A percentile compares a stretch with the other conserved stretches of the same genome.
Evolutionary conservation across 1,140 invertebrate genomes (phyloP).

Genomic region (Drosophila fuyamai): DNA sequence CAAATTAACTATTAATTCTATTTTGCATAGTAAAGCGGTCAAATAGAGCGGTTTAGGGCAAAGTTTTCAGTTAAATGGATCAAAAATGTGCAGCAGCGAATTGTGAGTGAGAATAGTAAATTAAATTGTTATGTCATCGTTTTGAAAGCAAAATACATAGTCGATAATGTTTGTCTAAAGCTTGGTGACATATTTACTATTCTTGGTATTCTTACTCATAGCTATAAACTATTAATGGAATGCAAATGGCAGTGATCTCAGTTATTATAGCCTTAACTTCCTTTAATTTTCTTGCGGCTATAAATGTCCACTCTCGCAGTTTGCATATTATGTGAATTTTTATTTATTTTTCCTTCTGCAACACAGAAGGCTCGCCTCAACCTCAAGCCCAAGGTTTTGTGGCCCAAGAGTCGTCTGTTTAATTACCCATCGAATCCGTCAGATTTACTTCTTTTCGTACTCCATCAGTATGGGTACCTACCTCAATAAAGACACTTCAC

Average conservation of each 20-base stretch:
- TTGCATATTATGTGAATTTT: not conserved
- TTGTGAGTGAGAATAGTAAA: not conserved
- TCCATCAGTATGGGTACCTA: conserved; percentile 38
- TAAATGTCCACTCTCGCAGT: not conserved
- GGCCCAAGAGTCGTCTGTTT: conserved; percentile 25
- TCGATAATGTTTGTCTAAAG: not conserved
- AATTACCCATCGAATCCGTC: conserved; percentile 48
- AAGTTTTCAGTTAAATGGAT: conserved; percentile 24
- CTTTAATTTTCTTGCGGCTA: not conserved
- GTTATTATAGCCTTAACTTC: not conserved
- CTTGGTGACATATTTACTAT: too few species aligned
- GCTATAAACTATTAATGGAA: not conserved
- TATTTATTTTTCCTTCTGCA: conserved; percentile 8
- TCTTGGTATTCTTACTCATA: not conserved
- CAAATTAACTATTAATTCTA: conserved; percentile 23
- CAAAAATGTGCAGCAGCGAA: not conserved
- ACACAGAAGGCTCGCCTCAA: conserved; percentile 17
- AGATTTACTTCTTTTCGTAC: conserved; percentile 30
- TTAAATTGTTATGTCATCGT: not conserved
- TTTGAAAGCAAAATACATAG: not conserved
- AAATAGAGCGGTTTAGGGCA: too few species aligned
- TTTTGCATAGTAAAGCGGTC: conserved; percentile 3
- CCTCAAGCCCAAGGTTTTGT: conserved; percentile 15
- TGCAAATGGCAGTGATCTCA: not conserved
- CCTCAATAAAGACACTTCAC: conserved; percentile 66